These are phyloP conservation scores for Anguilla anguilla DNA, from an alignment of 2,797 vertebrate species.

Conservation along the genomic window DNA sequence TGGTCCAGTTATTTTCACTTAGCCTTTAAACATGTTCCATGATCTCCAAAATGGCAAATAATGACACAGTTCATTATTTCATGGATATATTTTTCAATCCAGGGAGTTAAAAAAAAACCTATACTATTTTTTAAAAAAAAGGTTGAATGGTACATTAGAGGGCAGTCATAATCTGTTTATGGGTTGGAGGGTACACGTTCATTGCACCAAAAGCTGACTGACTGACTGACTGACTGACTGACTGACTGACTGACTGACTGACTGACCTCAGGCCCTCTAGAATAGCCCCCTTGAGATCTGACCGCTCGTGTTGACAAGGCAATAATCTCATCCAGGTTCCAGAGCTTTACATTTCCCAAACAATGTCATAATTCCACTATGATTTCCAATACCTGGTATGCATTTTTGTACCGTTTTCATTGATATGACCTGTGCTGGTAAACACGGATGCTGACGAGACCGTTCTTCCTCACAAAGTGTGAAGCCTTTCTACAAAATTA, in stretches of 20 bases:
- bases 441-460: constrained; percentile 1
- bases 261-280: not conserved
- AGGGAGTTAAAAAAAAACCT: not conserved
- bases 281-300: not conserved
- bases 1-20: not conserved
- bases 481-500: not conserved
- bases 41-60: not conserved
- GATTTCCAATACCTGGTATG: not conserved
- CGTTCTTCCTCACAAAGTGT: not conserved
- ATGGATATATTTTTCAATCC: not conserved
- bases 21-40: not conserved
- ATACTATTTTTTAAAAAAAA: not conserved
- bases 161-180: not conserved
- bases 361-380: not conserved
- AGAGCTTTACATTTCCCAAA: not conserved
- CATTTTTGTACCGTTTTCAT: not conserved
- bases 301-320: not conserved
- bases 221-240: no score
- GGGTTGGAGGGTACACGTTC: not conserved
- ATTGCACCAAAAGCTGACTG: not conserved
- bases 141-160: not conserved
- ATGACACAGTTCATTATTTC: not conserved
- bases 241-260: no score
- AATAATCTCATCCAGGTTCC: not conserved
- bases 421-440: not conserved